Evolutionary conservation across 2,797 vertebrate species (phyloP).

Genomic region (Columba guinea): DNA sequence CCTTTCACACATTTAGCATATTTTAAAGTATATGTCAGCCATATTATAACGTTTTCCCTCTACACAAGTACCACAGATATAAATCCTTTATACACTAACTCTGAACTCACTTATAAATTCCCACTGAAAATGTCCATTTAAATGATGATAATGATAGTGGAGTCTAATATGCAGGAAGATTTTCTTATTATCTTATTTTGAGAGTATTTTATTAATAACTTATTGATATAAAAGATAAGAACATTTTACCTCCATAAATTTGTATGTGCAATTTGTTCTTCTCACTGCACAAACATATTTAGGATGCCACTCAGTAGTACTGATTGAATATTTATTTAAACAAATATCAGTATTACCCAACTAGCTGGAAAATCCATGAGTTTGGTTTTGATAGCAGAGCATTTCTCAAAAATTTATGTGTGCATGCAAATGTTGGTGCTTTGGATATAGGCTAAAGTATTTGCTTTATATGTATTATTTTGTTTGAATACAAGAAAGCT

Average conservation of each 20-base stretch:
- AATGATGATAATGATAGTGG: constrained; percentile 75
- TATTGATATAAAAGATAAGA: constrained; percentile 79
- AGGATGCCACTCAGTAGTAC: constrained; percentile 75
- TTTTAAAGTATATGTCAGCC: constrained; percentile 60
- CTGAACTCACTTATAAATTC: constrained; percentile 65
- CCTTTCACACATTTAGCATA: constrained; percentile 66
- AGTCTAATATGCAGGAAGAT: constrained; percentile 74
- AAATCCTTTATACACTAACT: constrained; percentile 69
- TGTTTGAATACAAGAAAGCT: constrained; percentile 84
- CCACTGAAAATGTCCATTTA: constrained; percentile 76
- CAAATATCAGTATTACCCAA: constrained; percentile 83
- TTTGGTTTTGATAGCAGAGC: constrained; percentile 79
- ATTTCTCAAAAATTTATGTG: constrained; percentile 84
- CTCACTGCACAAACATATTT: constrained; percentile 76
- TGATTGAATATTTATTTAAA: constrained; percentile 85
- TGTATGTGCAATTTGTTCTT: constrained; percentile 78
- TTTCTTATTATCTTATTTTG: constrained; percentile 77
- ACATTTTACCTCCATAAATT: constrained; percentile 76
- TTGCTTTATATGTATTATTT: constrained; percentile 87
- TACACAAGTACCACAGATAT: constrained; percentile 53
- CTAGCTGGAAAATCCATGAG: constrained; percentile 83
- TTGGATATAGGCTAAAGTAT: constrained; percentile 85
- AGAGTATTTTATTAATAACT: constrained; percentile 79
- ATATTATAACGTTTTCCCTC: constrained; percentile 61
- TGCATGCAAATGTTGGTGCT: constrained; percentile 81